phyloP scores from a whole-genome alignment of 2,113 vertebrate genomes.

The Cervus canadensis region DNA sequence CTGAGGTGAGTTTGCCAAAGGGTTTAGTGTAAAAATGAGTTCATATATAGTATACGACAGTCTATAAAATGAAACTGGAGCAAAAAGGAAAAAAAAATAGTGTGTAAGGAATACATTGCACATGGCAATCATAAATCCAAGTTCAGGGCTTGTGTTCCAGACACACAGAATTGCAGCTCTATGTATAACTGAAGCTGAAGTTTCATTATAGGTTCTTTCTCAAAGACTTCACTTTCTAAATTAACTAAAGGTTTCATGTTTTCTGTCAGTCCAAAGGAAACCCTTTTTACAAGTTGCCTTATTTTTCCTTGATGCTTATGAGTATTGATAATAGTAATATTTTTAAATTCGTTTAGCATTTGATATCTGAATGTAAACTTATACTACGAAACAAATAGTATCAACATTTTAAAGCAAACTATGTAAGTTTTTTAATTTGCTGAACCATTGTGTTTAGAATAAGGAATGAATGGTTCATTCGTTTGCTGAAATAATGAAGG shows the following conservation, averaged over 20 bases:
- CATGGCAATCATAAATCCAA: conserved; percentile 37
- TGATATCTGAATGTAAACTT: background rate
- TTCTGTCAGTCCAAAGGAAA: background rate
- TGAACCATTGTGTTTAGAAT: background rate
- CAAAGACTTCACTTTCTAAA: conserved; percentile 24
- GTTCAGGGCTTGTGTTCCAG: background rate
- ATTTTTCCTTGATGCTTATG: background rate
- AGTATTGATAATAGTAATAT: background rate
- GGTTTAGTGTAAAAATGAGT: conserved; percentile 52
- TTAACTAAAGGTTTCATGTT: background rate
- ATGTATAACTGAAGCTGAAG: background rate
- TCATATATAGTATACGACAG: conserved; percentile 26
- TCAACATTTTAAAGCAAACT: background rate
- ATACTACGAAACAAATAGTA: background rate
- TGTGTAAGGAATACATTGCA: conserved; percentile 20
- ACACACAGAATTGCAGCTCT: background rate
- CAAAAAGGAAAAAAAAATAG: conserved; percentile 14
- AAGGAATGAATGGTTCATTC: background rate
- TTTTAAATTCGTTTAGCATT: background rate
- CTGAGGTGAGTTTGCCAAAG: conserved; percentile 53
- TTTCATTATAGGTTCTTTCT: conserved; percentile 8
- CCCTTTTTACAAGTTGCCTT: background rate
- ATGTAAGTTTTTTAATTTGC: background rate
- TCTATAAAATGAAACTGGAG: conserved; percentile 55
- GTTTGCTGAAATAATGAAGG: background rate